Evolutionary conservation across 2,113 vertebrate species (phyloP).

Genomic region (Dryoscopus gambensis): DNA sequence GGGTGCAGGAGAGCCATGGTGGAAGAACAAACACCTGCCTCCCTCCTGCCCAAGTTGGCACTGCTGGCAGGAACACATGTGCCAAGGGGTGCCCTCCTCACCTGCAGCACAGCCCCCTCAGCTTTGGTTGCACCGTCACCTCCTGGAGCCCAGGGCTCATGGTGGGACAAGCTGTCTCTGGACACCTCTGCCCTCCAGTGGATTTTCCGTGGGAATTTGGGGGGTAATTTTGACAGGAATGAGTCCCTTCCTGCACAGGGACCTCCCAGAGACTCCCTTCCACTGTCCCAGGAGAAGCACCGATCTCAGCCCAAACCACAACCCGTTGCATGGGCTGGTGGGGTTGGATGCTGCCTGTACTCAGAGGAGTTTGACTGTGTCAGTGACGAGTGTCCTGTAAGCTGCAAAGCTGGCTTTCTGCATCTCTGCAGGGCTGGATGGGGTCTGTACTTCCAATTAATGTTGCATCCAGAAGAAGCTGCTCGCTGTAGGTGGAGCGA

Average conservation of each 20-base stretch:
- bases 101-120: fast-evolving
- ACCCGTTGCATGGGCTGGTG: neutral
- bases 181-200: neutral
- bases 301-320: fast-evolving
- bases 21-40: neutral
- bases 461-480: slow-evolving; percentile 29
- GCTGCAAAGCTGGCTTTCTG: neutral
- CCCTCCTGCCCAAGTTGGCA: neutral
- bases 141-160: neutral
- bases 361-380: neutral
- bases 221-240: neutral
- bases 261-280: neutral
- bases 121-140: neutral
- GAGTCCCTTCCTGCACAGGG: neutral
- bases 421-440: slow-evolving; percentile 10
- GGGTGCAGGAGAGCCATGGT: neutral
- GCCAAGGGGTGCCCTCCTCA: neutral
- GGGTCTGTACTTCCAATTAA: slow-evolving; percentile 45
- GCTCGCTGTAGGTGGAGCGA: neutral
- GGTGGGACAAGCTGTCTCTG: neutral
- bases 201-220: neutral
- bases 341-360: neutral
- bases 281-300: neutral
- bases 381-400: neutral
- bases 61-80: fast-evolving